Evolutionary conservation across 1,140 invertebrate species (phyloP).

Genomic region (Diachasmimorpha longicaudata): DNA sequence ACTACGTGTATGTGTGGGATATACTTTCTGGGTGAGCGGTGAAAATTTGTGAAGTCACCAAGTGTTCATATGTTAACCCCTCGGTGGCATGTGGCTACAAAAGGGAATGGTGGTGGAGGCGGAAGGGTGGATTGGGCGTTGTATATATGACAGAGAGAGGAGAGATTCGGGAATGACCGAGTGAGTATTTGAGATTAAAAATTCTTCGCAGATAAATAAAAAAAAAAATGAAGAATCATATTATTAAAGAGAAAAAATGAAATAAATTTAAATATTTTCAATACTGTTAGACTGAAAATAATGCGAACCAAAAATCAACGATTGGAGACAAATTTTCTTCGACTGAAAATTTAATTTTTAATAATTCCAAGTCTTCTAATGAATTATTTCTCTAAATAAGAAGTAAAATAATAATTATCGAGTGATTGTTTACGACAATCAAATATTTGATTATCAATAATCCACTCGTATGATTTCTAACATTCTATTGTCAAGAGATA

Average conservation of each 20-base stretch:
- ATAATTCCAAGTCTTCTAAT: too few species aligned
- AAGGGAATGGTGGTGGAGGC: constrained; percentile 36
- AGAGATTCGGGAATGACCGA: constrained; percentile 28
- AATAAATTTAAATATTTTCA: too few species aligned
- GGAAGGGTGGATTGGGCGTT: not conserved
- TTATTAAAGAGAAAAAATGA: not conserved
- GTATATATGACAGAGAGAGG: constrained; percentile 17
- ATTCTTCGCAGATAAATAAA: not conserved
- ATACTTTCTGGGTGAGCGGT: not conserved
- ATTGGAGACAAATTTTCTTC: too few species aligned
- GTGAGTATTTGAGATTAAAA: constrained; percentile 16
- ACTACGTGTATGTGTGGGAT: not conserved
- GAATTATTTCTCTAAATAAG: too few species aligned
- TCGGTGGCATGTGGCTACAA: not conserved
- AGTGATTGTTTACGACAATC: too few species aligned
- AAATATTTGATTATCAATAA: too few species aligned
- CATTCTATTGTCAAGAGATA: not conserved
- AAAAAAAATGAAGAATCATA: not conserved
- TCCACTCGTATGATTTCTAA: not conserved
- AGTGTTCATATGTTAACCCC: constrained; percentile 56
- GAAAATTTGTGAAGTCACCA: constrained; percentile 59
- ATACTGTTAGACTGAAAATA: too few species aligned
- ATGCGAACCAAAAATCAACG: too few species aligned
- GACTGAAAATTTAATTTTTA: too few species aligned
- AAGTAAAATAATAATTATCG: too few species aligned